Conservation (phyloP, 2,797 vertebrate species). For the Saxicola maurus region DNA sequence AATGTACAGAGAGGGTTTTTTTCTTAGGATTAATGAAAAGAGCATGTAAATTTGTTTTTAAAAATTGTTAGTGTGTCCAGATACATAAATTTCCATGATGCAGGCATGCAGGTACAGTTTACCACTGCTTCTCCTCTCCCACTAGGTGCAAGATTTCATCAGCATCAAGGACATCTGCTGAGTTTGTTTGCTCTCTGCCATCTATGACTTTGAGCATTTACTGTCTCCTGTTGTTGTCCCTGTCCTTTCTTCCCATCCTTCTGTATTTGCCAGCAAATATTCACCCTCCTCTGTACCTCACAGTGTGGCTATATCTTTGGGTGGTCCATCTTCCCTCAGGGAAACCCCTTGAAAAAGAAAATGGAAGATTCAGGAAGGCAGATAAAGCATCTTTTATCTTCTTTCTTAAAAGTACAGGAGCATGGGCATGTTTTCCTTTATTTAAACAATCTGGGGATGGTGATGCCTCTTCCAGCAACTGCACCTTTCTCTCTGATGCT, state of each 20-base stretch:
- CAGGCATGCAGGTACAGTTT: not conserved
- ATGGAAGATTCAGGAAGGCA: not conserved
- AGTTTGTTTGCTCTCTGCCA: not conserved
- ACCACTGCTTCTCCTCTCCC: not conserved
- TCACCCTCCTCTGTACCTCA: not conserved
- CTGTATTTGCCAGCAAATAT: not conserved
- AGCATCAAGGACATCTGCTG: not conserved
- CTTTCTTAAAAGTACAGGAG: not conserved
- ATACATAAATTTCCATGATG: not conserved
- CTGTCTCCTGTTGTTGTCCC: not conserved
- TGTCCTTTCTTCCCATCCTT: not conserved
- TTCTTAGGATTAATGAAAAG: not conserved
- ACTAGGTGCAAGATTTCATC: not conserved
- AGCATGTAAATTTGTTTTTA: not conserved
- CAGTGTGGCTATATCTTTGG: not conserved
- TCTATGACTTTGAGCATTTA: not conserved
- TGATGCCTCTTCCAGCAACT: not conserved
- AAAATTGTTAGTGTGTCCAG: not conserved
- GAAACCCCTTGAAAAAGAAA: constrained; percentile 1
- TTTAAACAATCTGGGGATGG: not conserved
- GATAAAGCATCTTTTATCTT: not conserved
- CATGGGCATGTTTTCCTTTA: not conserved
- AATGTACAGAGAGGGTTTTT: fast-evolving
- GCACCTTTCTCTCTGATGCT: not conserved
- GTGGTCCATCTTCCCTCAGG: constrained; percentile 14